Evolutionary conservation across 2,797 vertebrate genomes (phyloP).

Genomic region (Anableps anableps): DNA sequence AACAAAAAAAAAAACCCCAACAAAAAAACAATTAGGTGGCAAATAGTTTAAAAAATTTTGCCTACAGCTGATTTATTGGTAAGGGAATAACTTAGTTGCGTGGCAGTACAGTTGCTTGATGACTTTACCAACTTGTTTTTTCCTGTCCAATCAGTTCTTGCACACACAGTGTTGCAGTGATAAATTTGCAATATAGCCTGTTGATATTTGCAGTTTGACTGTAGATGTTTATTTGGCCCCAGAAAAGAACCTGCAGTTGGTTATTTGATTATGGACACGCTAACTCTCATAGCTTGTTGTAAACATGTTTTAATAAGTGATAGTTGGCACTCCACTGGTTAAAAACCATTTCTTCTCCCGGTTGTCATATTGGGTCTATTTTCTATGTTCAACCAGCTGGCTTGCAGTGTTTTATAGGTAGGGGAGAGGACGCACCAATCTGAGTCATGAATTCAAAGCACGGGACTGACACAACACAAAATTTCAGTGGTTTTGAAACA

Average conservation of each 20-base stretch:
- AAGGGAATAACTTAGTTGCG: not conserved
- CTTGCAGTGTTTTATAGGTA: not conserved
- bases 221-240: not conserved
- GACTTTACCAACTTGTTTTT: not conserved
- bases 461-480: not conserved
- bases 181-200: not conserved
- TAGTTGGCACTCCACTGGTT: not conserved
- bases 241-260: not conserved
- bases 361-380: not conserved
- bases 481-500: not conserved
- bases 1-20: too few species aligned
- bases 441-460: not conserved
- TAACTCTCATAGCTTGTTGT: not conserved
- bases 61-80: not conserved
- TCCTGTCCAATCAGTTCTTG: not conserved
- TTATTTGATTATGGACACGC: not conserved
- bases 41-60: not conserved
- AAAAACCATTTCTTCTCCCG: not conserved
- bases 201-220: not conserved
- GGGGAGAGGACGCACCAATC: not conserved
- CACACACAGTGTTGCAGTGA: not conserved
- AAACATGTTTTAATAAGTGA: not conserved
- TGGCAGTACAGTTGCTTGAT: not conserved
- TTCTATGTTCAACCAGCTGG: not conserved
- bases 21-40: not conserved